A percentile compares a stretch with the other conserved stretches of the same genome.
Evolutionary conservation across 2,888 invertebrate species (phyloP).

Genomic region (Caradrina kadenii): DNA sequence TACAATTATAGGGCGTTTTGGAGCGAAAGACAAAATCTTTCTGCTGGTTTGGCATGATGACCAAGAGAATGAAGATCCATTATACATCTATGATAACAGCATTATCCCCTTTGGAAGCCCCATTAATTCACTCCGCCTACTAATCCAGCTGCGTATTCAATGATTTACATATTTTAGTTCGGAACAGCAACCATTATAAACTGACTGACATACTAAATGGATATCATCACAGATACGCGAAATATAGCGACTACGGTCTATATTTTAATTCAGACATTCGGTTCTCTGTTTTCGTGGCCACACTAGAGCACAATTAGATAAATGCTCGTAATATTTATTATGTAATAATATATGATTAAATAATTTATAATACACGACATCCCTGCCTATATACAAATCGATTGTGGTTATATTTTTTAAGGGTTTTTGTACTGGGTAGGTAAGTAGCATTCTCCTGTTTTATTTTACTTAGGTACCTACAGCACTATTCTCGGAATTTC

Average conservation of each 20-base stretch:
- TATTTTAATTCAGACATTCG: neutral
- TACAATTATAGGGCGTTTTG: too few relatives aligned
- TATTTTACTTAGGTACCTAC: neutral
- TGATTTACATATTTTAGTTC: conserved; percentile 33
- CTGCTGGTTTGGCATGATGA: neutral
- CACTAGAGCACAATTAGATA: conserved; percentile 40
- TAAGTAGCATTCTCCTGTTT: neutral
- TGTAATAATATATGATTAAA: conserved; percentile 33
- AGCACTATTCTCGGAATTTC: too few relatives aligned
- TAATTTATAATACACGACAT: conserved; percentile 17
- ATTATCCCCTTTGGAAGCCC: neutral
- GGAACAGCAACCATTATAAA: neutral
- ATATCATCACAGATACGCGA: neutral
- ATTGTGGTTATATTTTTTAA: neutral
- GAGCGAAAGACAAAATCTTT: too few relatives aligned
- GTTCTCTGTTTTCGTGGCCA: conserved; percentile 34
- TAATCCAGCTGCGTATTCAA: conserved; percentile 9
- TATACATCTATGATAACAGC: neutral
- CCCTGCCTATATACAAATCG: conserved; percentile 1
- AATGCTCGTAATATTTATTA: conserved; percentile 39
- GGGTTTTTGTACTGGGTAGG: neutral
- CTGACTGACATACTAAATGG: neutral
- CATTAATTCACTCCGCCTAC: conserved; percentile 18
- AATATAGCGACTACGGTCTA: neutral
- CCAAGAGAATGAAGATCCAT: too few relatives aligned